phyloP scores from a whole-genome alignment of 2,797 vertebrate species.

The Liasis olivaceus region DNA sequence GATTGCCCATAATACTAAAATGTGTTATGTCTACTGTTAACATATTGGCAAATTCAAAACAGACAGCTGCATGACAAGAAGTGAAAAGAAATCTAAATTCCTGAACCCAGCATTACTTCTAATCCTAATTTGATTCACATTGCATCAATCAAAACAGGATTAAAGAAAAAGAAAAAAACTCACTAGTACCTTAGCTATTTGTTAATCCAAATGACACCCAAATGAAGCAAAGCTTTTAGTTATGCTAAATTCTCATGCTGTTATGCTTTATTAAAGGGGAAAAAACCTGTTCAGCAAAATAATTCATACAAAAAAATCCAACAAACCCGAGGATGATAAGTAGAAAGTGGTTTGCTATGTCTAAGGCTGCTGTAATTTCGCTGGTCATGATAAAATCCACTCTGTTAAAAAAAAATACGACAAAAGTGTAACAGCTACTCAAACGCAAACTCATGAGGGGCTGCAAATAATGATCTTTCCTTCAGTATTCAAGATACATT shows the following conservation, averaged over 20 bases:
- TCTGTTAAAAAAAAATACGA: constrained; percentile 75
- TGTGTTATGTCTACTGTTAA: not conserved
- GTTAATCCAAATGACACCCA: not conserved
- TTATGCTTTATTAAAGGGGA: not conserved
- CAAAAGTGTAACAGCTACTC: constrained; percentile 10
- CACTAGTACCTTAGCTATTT: not conserved
- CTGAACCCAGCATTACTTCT: not conserved
- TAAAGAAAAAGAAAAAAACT: not conserved
- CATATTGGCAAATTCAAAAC: not conserved
- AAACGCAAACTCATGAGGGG: not conserved
- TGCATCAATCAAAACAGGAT: not conserved
- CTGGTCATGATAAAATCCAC: constrained; percentile 91
- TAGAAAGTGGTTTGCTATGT: constrained; percentile 81
- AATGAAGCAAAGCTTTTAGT: constrained; percentile 5
- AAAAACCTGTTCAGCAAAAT: not conserved
- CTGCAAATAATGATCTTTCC: not conserved
- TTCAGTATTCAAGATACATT: not conserved
- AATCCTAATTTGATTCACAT: not conserved
- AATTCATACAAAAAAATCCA: not conserved
- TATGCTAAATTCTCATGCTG: not conserved
- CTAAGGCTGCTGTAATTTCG: constrained; percentile 92
- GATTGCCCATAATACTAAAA: not conserved
- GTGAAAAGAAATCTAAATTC: not conserved
- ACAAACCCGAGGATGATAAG: constrained; percentile 75
- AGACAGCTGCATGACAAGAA: not conserved